Conservation (phyloP, 1,140 invertebrate genomes). For the Magallana gigas region DNA sequence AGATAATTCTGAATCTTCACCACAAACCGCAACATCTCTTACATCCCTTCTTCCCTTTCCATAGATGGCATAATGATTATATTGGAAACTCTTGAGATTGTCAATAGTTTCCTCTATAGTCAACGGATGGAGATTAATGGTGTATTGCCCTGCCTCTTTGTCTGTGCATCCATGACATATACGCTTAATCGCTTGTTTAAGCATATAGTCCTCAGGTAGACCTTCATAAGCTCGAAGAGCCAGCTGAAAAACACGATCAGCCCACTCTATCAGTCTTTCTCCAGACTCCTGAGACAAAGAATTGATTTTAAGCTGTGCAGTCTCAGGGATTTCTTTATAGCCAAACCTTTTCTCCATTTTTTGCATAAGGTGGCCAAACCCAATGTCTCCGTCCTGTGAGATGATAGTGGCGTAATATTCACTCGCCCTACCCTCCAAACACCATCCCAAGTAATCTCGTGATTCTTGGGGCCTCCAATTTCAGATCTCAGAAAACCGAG, state of each 20-base stretch:
- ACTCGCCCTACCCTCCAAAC: background rate
- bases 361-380: too few relatives aligned
- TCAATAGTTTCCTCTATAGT: background rate
- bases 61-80: background rate
- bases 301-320: background rate
- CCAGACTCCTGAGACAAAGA: background rate
- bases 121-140: background rate
- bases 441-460: background rate
- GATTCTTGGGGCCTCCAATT: too few relatives aligned
- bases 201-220: constrained; percentile 13
- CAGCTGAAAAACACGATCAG: constrained; percentile 2
- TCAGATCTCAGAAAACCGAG: too few relatives aligned
- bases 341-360: background rate
- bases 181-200: background rate
- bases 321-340: background rate
- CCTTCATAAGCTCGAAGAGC: constrained; percentile 1
- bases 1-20: background rate
- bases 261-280: background rate
- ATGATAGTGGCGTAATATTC: constrained; percentile 4
- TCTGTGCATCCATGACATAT: background rate
- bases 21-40: background rate
- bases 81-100: constrained; percentile 1
- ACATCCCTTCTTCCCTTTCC: background rate
- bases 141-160: background rate
- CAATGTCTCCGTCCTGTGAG: background rate